Base-by-base conservation (phyloP, 2,797 vertebrate species). In the Melanotaenia boesemani region DNA sequence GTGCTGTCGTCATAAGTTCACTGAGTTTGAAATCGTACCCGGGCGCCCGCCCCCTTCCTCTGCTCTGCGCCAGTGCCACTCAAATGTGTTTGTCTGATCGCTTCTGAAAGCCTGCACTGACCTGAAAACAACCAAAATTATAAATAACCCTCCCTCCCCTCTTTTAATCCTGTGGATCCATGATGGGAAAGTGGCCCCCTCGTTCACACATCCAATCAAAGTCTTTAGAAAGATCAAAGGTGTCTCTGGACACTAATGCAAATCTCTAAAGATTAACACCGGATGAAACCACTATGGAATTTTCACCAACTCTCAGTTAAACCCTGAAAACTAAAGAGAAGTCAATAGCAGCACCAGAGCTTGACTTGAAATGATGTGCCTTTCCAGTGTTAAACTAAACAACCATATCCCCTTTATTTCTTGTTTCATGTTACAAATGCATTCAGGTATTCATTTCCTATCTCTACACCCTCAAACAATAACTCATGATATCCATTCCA, bases 141-240 rank as follows among this genome's bases (percentile, higher is more conserved):
- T 92, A 93, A 93, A 87, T 89, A 86, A 81, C 86, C 70, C 55
- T 46, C 39, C 76, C 72, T 48, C 50, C 69, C 60, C 46, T 72
- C 70, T 69, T 85, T 84, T 85, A 88, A 86, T 88, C 88, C 86
- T 79, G 76, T 70, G 76, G 84, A 77, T 81, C 88, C 86, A 86
- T 76, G 85, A 91, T 94, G 92, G 90, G 92, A 94, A 94, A 93
- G 90, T 88, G 80, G 74, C 83, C 77, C 84, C 86, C 73, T 32
- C 69, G 65, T 92, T 92, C 90, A 90, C 82, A 91, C 90, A 88
- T 85, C 88, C 93, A 94, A 94, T 93, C 91, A 93, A 81, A 86
- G 91, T 91, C 92, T 93, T 87, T 79, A 85, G 81, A 82, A 80
- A 93, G 94, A 95, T 95, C 93, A 95, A 94, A 95, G 93, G 89